Conservation (phyloP, 2,888 invertebrate species). For the Pristionchus japonicus region DNA sequence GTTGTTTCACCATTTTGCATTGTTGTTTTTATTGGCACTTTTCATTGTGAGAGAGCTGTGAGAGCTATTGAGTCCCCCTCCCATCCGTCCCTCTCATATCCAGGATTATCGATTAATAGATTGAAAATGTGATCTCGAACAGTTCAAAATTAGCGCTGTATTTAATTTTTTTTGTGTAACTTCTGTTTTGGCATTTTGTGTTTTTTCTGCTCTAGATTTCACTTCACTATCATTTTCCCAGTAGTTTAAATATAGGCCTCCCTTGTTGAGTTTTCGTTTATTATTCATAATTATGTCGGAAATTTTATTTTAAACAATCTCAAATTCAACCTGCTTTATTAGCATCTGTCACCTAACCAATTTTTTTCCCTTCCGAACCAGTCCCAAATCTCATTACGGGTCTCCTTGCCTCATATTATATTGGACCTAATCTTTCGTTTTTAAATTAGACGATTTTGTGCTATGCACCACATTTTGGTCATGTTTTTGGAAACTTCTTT, state of each 20-base stretch:
- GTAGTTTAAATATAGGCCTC: conserved; percentile 26
- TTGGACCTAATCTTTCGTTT: background rate
- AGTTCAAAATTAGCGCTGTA: background rate
- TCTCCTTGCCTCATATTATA: background rate
- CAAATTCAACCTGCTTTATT: background rate
- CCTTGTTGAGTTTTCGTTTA: conserved; percentile 27
- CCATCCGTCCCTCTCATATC: background rate
- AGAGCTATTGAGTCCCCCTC: background rate
- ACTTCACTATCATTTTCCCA: background rate
- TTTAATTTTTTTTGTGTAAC: background rate
- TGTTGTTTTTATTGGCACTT: background rate
- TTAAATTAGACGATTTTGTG: conserved; percentile 39
- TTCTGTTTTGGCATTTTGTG: too few relatives aligned
- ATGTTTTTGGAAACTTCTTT: background rate
- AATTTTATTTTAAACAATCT: background rate
- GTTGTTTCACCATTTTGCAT: background rate
- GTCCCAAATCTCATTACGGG: conserved; percentile 6
- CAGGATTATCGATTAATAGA: background rate
- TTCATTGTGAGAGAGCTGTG: conserved; percentile 1
- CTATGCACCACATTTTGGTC: conserved; percentile 35
- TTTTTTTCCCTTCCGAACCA: background rate
- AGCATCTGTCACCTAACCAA: background rate
- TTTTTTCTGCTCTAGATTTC: background rate
- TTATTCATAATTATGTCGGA: background rate
- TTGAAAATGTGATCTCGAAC: conserved; percentile 21